Percentiles rank a stretch among this genome's conserved stretches.
Evolutionary conservation across 2,888 invertebrate genomes (phyloP).

Genomic region (Halictus ligatus): DNA sequence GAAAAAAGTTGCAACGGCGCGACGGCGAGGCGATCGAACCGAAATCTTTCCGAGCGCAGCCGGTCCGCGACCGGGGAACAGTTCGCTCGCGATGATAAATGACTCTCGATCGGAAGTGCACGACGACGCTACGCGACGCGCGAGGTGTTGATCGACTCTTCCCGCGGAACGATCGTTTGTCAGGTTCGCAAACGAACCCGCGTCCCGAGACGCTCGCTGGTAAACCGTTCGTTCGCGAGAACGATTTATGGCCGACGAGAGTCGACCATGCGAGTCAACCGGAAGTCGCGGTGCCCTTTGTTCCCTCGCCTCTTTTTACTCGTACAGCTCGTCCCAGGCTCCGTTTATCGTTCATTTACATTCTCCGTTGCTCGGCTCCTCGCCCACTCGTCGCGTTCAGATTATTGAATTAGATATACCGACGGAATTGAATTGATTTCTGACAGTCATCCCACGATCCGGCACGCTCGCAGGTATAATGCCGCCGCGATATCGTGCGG

Average conservation of each 20-base stretch:
- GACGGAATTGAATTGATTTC: constrained; percentile 77
- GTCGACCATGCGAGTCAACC: constrained; percentile 72
- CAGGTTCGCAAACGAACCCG: constrained; percentile 64
- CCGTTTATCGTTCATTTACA: constrained; percentile 72
- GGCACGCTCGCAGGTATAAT: constrained; percentile 62
- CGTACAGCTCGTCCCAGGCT: constrained; percentile 51
- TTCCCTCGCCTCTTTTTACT: constrained; percentile 59
- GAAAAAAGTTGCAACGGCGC: background rate
- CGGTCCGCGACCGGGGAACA: background rate
- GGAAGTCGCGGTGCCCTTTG: constrained; percentile 78
- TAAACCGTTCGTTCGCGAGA: constrained; percentile 67
- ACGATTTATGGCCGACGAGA: constrained; percentile 76
- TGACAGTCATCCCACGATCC: constrained; percentile 75
- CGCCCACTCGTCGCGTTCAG: constrained; percentile 71
- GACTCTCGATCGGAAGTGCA: background rate
- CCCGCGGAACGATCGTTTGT: constrained; percentile 73
- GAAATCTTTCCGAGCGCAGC: background rate
- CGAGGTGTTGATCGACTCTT: constrained; percentile 72
- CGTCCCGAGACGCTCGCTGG: constrained; percentile 42
- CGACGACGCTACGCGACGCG: background rate
- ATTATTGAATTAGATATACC: constrained; percentile 83
- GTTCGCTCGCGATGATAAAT: background rate
- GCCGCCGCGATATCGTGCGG: constrained; percentile 23
- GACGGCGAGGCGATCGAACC: background rate
- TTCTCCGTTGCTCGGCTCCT: constrained; percentile 62